Conservation (phyloP, 2,113 vertebrate species). For the Ctenodactylus gundi region DNA sequence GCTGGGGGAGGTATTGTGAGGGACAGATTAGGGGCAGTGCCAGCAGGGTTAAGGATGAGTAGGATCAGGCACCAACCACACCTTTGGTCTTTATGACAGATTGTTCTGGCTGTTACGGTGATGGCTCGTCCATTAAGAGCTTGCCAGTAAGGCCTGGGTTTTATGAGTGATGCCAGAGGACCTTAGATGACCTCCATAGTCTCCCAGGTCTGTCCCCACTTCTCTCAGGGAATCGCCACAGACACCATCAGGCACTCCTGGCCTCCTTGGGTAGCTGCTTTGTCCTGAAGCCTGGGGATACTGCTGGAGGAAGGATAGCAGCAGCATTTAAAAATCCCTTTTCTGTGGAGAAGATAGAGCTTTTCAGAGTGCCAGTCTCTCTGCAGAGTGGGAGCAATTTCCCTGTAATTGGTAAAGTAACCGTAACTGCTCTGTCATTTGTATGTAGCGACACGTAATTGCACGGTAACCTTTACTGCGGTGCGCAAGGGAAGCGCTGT, state of each 20-base stretch:
- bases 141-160: not conserved
- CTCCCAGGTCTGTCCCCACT: not conserved
- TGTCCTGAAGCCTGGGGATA: not conserved
- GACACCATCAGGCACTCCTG: not conserved
- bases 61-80: not conserved
- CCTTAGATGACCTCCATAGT: too few species aligned
- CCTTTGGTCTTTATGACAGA: not conserved
- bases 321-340: constrained; percentile 36
- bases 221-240: not conserved
- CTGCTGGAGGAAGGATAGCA: not conserved
- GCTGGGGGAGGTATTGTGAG: not conserved
- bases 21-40: not conserved
- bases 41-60: too few species aligned
- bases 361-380: constrained; percentile 76
- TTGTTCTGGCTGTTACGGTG: not conserved
- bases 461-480: constrained; percentile 77
- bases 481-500: constrained; percentile 63
- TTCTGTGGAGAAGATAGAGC: constrained; percentile 49
- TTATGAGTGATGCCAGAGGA: not conserved
- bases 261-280: not conserved
- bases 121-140: not conserved
- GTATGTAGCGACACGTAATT: constrained; percentile 83
- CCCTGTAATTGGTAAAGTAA: constrained; percentile 85
- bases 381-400: constrained; percentile 80
- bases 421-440: constrained; percentile 84